Percentiles rank a stretch among this genome's conserved stretches.
These are phyloP conservation scores for Microchirus variegatus DNA, from an alignment of 2,797 vertebrate genomes.

Conservation along the genomic window DNA sequence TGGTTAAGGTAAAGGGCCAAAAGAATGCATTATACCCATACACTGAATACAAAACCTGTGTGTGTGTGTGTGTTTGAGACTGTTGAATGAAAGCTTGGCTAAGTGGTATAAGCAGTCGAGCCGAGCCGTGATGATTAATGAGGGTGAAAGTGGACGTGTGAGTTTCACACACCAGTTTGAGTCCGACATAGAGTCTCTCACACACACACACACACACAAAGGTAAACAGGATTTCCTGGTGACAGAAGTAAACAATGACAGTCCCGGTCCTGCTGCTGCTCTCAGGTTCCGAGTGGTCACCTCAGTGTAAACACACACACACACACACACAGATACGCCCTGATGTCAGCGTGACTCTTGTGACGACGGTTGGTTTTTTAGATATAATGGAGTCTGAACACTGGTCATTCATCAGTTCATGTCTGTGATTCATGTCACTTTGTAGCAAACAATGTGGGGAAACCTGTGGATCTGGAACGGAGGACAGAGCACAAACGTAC, in stretches of 20 bases:
- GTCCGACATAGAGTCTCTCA: constrained; percentile 12
- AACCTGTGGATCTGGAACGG: constrained; percentile 32
- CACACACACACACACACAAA: constrained; percentile 11
- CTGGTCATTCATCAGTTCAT: constrained; percentile 3
- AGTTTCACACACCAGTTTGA: constrained; percentile 7
- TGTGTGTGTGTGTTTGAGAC: no score
- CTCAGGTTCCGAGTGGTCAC: constrained; percentile 30
- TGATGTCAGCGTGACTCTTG: constrained; percentile 29
- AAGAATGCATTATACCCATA: no score
- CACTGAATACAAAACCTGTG: no score
- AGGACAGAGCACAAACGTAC: not conserved
- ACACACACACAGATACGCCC: constrained; percentile 16
- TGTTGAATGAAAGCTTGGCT: no score
- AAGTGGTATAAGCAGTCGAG: constrained; percentile 5
- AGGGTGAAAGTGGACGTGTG: constrained; percentile 28
- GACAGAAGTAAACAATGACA: no score
- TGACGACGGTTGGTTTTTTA: constrained; percentile 23
- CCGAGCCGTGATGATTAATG: constrained; percentile 50
- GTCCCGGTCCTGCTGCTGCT: not conserved
- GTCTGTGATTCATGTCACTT: not conserved
- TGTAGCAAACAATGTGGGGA: constrained; percentile 5
- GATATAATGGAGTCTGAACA: constrained; percentile 15
- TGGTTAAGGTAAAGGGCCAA: no score
- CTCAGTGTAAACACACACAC: constrained; percentile 26
- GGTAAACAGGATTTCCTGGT: constrained; percentile 35